Conservation (phyloP, 2,888 invertebrate species). For the Netelia virgata region DNA sequence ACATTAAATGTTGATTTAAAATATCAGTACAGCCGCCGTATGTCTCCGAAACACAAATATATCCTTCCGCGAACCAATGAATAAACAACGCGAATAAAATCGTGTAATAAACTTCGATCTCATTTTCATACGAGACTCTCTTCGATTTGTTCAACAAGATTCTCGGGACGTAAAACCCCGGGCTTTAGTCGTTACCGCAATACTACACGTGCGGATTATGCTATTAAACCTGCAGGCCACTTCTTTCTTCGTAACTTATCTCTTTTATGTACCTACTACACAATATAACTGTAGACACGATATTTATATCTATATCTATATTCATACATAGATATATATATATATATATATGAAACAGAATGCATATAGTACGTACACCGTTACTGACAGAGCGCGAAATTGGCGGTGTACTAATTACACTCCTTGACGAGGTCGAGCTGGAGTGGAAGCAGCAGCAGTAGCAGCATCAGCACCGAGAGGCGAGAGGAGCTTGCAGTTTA, state of each 20-base stretch:
- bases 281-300: background rate
- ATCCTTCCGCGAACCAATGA: too few species aligned
- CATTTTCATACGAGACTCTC: too few species aligned
- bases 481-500: constrained; percentile 59
- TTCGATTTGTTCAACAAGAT: too few species aligned
- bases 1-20: too few species aligned
- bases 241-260: constrained; percentile 24
- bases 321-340: too few species aligned
- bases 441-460: constrained; percentile 31
- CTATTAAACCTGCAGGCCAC: constrained; percentile 13
- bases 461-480: constrained; percentile 50
- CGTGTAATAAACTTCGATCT: too few species aligned
- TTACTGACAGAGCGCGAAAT: constrained; percentile 69
- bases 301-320: constrained; percentile 19
- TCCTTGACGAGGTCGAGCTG: constrained; percentile 68
- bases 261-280: constrained; percentile 10
- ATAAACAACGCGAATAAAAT: too few species aligned
- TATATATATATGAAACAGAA: background rate
- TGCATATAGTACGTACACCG: constrained; percentile 41
- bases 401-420: constrained; percentile 71
- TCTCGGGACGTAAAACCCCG: too few species aligned
- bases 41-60: too few species aligned
- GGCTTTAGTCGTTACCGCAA: too few species aligned
- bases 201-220: constrained; percentile 8
- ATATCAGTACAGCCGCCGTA: too few species aligned